A percentile compares a stretch with the other conserved stretches of the same genome.
These are phyloP conservation scores for Bathynomus jamesi DNA, from an alignment of 1,140 invertebrate species.

Conservation along the genomic window DNA sequence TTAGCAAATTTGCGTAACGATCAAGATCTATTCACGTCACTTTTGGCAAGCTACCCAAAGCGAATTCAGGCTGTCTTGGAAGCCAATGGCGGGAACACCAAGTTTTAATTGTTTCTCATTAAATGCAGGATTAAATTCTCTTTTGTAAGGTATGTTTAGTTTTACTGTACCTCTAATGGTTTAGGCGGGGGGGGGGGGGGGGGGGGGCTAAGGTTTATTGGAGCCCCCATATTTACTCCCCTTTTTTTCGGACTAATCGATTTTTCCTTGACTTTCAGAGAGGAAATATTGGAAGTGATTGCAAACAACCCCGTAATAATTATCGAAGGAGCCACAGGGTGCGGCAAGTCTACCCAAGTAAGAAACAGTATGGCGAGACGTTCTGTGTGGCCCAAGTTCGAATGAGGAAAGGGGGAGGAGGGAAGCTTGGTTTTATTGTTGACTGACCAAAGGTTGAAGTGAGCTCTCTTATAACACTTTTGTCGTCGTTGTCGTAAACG, in stretches of 20 bases:
- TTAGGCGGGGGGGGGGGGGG: too few species aligned
- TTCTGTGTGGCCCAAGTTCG: neutral
- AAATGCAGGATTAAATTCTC: neutral
- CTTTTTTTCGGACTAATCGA: neutral
- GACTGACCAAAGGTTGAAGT: too few species aligned
- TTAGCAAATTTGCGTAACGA: too few species aligned
- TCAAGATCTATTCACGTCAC: too few species aligned
- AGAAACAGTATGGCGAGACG: neutral
- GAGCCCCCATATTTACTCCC: neutral
- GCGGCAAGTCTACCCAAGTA: neutral
- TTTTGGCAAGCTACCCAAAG: too few species aligned
- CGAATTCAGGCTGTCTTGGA: too few species aligned
- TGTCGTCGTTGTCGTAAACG: too few species aligned
- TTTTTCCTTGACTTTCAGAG: neutral
- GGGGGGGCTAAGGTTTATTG: too few species aligned
- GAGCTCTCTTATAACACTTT: too few species aligned
- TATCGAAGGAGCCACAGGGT: neutral
- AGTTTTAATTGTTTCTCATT: too few species aligned
- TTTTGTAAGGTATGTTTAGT: neutral
- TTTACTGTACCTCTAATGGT: too few species aligned
- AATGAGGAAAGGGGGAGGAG: neutral
- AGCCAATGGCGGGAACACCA: too few species aligned
- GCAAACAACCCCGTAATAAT: neutral
- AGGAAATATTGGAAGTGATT: neutral
- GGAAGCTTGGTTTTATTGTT: neutral